Base-by-base conservation (phyloP, 2,113 vertebrate species). In the Australoheros scitulus region DNA sequence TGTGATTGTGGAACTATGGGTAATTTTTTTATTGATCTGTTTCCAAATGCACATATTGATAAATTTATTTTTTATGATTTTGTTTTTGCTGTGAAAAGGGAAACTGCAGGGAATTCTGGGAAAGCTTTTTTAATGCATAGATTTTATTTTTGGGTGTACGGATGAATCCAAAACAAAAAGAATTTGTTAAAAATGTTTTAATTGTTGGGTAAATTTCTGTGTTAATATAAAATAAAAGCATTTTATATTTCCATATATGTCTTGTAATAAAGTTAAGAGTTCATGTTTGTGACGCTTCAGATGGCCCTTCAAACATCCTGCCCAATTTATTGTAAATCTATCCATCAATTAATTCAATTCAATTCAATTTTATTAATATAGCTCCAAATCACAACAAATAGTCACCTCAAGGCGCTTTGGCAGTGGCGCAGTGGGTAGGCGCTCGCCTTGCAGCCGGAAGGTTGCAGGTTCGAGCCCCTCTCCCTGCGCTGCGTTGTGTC, bases 91-190 rank as follows among this genome's bases (percentile, higher is more conserved):
- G 88, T 80, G 65, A 78, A 80, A 50, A 47, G 18, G 3, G 47
- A 55, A 52, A 4, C 20, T 72, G 47, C 47, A 55, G 56, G 72
- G 65, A 76, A 59, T 59, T 68, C 41, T 77, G 61, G 68, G 76
- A 63, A 32, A 84, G 72, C 3, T 61, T 78, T 84, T 80, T n/a
- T 43, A 52, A 55, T 80, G 24, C 11, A 72, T 17, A 80, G 57
- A 68, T 72, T 61, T 3, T 76, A 76, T 80, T 80, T 74, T 82
- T 0, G 29, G 47, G 7, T 70, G 11, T 55, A 38, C 22, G 20
- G n/a, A 68, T 26, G 29, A 55, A 18, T 29, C 47, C 11, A 43
- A 68, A 68, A 0, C 11, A 52, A 3, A 50, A 72, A 72, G 1
- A 3, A 72, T 34, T 72, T 34, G 3, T 52, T 52, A 2, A 32